Evolutionary conservation across 1,140 invertebrate species (phyloP).

Genomic region (Meteorus sp.): DNA sequence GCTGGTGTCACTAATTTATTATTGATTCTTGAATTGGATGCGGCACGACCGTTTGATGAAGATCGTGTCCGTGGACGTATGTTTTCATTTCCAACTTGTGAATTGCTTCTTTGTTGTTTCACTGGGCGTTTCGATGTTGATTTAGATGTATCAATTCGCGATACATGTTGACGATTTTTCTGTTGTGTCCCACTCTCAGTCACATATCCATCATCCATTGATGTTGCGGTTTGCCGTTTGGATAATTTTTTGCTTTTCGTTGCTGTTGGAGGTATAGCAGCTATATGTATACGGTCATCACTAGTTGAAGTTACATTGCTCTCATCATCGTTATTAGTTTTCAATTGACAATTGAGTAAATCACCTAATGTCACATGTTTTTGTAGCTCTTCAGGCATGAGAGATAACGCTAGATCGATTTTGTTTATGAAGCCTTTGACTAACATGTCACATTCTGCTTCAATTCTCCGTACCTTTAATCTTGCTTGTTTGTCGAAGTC

Average conservation of each 20-base stretch:
- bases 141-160: conserved; percentile 16
- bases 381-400: conserved; percentile 39
- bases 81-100: neutral
- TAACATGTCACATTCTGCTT: conserved; percentile 33
- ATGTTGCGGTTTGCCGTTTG: conserved; percentile 24
- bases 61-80: conserved; percentile 24
- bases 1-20: conserved; percentile 44
- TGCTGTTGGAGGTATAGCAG: neutral
- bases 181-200: conserved; percentile 23
- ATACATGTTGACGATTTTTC: conserved; percentile 20
- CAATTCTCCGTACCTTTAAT: conserved; percentile 33
- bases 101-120: neutral
- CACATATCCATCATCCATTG: conserved; percentile 31
- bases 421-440: conserved; percentile 24
- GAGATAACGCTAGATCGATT: conserved; percentile 18
- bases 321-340: conserved; percentile 35
- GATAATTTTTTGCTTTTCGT: conserved; percentile 16
- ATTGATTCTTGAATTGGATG: neutral
- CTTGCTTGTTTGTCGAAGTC: conserved; percentile 43
- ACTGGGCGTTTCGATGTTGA: conserved; percentile 4
- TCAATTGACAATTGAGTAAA: conserved; percentile 27
- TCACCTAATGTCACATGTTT: conserved; percentile 40
- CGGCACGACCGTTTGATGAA: conserved; percentile 13
- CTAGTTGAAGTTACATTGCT: conserved; percentile 28
- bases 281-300: neutral